phyloP scores from a whole-genome alignment of 2,113 vertebrate genomes.

The Platycercus adscitus region DNA sequence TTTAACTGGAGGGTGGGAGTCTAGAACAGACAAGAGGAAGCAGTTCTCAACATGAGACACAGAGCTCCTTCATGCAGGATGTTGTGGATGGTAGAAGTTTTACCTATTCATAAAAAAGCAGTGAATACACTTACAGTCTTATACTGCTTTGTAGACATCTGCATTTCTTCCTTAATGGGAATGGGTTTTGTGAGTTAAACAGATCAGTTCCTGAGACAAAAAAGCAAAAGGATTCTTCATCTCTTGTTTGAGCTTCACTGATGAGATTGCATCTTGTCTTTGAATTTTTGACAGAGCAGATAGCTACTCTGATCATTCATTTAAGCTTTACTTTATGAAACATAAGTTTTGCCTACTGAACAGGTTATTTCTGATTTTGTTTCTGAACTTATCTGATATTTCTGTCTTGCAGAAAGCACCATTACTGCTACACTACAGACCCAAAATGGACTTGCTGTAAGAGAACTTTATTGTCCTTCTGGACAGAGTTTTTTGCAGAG shows the following conservation, averaged over 20 bases:
- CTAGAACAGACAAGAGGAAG: neutral
- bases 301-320: neutral
- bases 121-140: neutral
- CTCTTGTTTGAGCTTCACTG: neutral
- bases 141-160: neutral
- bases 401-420: conserved; percentile 91
- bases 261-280: neutral
- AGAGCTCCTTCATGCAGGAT: neutral
- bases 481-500: conserved; percentile 88
- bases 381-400: neutral
- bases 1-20: neutral
- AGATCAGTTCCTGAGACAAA: neutral
- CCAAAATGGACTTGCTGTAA: conserved; percentile 99
- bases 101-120: neutral
- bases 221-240: neutral
- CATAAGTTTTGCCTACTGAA: neutral
- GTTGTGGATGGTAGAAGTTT: neutral
- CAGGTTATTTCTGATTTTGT: neutral
- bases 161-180: neutral
- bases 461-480: conserved; percentile 79
- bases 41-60: neutral
- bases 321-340: neutral
- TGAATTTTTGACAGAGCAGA: neutral
- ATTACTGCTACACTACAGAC: conserved; percentile 99
- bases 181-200: neutral